Conservation (phyloP, 2,113 vertebrate genomes). For the Charadrius vociferus region DNA sequence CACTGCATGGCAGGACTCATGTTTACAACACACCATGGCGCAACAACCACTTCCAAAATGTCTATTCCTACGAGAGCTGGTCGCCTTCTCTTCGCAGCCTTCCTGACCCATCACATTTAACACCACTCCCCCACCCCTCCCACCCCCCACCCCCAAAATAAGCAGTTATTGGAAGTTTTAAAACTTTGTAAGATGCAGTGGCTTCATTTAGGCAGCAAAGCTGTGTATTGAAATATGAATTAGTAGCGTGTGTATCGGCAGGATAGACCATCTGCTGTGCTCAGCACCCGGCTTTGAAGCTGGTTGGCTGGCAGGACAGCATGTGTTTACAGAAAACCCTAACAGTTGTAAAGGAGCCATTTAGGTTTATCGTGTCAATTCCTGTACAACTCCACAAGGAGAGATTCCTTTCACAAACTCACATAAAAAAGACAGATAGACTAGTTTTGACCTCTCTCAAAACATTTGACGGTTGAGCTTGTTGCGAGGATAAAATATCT, state of each 20-base stretch:
- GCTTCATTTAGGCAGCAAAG: constrained; percentile 44
- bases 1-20: background rate
- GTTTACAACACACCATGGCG: background rate
- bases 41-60: background rate
- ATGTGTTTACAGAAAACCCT: constrained; percentile 72
- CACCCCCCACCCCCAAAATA: background rate
- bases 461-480: constrained; percentile 42
- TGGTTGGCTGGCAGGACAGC: constrained; percentile 71
- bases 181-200: constrained; percentile 25
- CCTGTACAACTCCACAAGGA: constrained; percentile 26
- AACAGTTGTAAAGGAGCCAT: constrained; percentile 72
- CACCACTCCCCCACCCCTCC: too few species aligned
- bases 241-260: constrained; percentile 55
- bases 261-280: constrained; percentile 67
- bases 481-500: constrained; percentile 43
- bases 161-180: background rate
- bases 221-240: constrained; percentile 62
- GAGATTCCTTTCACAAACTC: constrained; percentile 60
- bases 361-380: constrained; percentile 71
- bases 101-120: background rate
- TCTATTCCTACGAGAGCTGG: background rate
- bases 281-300: constrained; percentile 65
- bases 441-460: constrained; percentile 58
- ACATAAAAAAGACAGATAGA: constrained; percentile 58
- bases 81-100: background rate